Evolutionary conservation across 2,888 invertebrate species (phyloP), one percentile per base, ranked within the genome.

Genomic region (Drosophila cognata): DNA sequence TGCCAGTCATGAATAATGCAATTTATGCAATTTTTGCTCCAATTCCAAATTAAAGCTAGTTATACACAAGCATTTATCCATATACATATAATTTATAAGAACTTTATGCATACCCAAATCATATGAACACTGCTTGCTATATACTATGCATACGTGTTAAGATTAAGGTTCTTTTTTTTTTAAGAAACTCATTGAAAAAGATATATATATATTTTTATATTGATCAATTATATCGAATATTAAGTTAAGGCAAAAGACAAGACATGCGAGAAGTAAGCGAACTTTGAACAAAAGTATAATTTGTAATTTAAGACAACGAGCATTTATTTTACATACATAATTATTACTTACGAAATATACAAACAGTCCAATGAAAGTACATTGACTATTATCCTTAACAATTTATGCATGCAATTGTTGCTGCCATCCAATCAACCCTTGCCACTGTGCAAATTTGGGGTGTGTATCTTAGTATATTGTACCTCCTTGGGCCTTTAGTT

Each of bases 31-130:
- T 4, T 33, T 33, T 11, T 59, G 73, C 78, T 88, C 76, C 67
- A 71, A 88, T 86, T 88, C 89, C 84, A 86, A 81, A 86, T 80
- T 57, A 71, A 58, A 64, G 70, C n/a, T 77, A 83, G 35, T 43
- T 56, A 36, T 16, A 41, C 33, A 57, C 52, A 60, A 56, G 55
- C 60, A 67, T 51, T 59, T 69, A 21, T 68, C 3, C 31, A 43
- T 57, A 29, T 41, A 29, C 66, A 62, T 56, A 25, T 69, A 64
- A 36, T 51, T 18, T 51, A 29, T 70, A 70, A 36, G 46, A 46
- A 63, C 56, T 59, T 48, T 43, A 58, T 36, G 58, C 65, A 64
- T 63, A 46, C 53, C 38, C 33, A 62, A 67, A 67, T 81, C 71
- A 75, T 65, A 43, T 61, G 50, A 66, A 57, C n/a, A 52, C 56